phyloP scores from a whole-genome alignment of 2,113 vertebrate species.

The Trematomus loennbergii region DNA sequence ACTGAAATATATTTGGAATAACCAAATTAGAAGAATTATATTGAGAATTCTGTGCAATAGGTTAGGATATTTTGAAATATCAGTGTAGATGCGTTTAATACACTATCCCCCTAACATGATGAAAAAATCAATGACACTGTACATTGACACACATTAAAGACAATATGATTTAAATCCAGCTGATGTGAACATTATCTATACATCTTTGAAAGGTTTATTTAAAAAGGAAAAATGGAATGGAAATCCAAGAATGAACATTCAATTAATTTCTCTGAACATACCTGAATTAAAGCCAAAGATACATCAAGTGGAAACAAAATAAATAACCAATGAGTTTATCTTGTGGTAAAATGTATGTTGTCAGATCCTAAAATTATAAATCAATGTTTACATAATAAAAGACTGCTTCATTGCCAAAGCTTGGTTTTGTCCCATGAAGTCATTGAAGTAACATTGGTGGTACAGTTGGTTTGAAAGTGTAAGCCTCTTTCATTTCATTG shows the following conservation, averaged over 20 bases:
- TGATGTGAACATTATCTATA: not conserved
- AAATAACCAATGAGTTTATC: not conserved
- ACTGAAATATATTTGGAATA: not conserved
- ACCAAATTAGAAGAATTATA: not conserved
- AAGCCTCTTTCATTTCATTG: not conserved
- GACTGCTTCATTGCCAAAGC: not conserved
- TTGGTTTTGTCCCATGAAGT: not conserved
- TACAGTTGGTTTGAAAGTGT: not conserved
- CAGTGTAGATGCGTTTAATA: not conserved
- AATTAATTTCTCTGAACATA: not conserved
- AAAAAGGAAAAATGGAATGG: not conserved
- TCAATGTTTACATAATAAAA: not conserved
- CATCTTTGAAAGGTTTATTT: not conserved
- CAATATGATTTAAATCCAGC: not conserved
- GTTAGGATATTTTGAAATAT: not conserved
- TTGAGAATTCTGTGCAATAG: constrained; percentile 4
- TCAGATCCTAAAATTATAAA: not conserved
- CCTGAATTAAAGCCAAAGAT: not conserved
- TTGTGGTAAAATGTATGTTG: not conserved
- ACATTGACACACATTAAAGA: not conserved
- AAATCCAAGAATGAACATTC: no score
- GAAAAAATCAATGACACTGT: not conserved
- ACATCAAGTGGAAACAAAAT: no score
- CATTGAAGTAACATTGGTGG: not conserved
- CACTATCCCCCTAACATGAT: not conserved